These are phyloP conservation scores for Eupithecia centaureata DNA, from an alignment of 2,888 invertebrate genomes.

Conservation along the genomic window DNA sequence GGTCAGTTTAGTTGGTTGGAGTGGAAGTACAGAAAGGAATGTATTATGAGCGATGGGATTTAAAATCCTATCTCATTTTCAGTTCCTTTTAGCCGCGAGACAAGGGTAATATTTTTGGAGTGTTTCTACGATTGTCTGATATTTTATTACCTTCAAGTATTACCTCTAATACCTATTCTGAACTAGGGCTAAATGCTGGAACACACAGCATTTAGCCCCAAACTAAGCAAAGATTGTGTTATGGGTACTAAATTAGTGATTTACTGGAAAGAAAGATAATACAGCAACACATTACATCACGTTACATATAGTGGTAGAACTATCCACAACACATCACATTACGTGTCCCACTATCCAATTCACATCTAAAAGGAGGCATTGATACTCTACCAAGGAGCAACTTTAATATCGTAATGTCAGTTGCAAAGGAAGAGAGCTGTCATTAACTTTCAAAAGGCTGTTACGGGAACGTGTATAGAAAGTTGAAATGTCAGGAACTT, in stretches of 20 bases:
- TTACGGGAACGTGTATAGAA: neutral
- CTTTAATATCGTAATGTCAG: neutral
- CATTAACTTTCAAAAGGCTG: neutral
- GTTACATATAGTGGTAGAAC: no score
- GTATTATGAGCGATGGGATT: neutral
- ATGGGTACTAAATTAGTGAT: no score
- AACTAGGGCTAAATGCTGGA: no score
- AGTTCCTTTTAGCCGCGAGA: neutral
- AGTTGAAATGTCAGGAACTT: neutral
- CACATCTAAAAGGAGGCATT: neutral
- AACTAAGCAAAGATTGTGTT: no score
- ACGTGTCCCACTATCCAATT: neutral
- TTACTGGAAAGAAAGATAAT: no score
- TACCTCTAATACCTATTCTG: neutral
- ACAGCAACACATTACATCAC: no score
- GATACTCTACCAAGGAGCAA: neutral
- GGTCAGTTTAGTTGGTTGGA: no score
- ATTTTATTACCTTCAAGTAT: neutral
- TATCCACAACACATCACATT: no score
- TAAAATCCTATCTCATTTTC: neutral
- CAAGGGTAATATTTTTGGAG: neutral
- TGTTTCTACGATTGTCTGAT: neutral
- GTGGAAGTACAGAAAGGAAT: conserved; percentile 4
- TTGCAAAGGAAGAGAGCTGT: neutral
- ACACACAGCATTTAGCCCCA: no score